phyloP scores from a whole-genome alignment of 2,797 vertebrate genomes.

The Phalanger gymnotis region DNA sequence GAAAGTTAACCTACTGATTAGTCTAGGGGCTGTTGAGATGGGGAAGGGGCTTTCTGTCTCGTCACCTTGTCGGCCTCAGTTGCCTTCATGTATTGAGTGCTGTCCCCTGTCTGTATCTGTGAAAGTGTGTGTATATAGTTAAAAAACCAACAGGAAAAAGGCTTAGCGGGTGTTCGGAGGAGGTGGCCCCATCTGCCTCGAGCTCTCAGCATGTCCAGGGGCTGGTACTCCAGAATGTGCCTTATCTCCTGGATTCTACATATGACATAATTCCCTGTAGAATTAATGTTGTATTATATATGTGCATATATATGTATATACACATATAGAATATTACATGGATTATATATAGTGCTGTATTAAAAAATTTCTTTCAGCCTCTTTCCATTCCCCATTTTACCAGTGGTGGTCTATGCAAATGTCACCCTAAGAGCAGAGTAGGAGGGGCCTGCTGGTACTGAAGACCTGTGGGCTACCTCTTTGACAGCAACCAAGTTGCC shows the following conservation, averaged over 20 bases:
- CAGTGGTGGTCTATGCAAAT: too few species aligned
- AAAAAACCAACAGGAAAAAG: constrained; percentile 85
- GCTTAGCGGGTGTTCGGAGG: constrained; percentile 74
- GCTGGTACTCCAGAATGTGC: constrained; percentile 99
- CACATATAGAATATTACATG: too few species aligned
- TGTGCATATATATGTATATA: too few species aligned
- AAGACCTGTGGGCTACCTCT: neutral
- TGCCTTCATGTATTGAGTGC: constrained; percentile 72
- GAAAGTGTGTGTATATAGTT: constrained; percentile 90
- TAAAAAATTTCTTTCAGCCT: constrained; percentile 60
- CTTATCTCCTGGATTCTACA: constrained; percentile 97
- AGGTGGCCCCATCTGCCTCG: constrained; percentile 75
- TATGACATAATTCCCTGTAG: constrained; percentile 89
- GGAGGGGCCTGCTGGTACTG: neutral
- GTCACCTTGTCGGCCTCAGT: constrained; percentile 72
- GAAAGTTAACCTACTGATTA: constrained; percentile 67
- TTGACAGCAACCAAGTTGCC: neutral
- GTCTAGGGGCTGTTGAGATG: neutral
- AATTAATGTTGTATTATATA: too few species aligned
- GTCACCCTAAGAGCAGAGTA: neutral
- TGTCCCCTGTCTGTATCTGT: constrained; percentile 87
- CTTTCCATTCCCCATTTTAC: neutral
- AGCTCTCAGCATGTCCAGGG: constrained; percentile 92
- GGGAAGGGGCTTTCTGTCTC: constrained; percentile 40
- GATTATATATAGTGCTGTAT: too few species aligned